phyloP scores from a whole-genome alignment of 1,140 invertebrate species.

The Drosophila ambigua region DNA sequence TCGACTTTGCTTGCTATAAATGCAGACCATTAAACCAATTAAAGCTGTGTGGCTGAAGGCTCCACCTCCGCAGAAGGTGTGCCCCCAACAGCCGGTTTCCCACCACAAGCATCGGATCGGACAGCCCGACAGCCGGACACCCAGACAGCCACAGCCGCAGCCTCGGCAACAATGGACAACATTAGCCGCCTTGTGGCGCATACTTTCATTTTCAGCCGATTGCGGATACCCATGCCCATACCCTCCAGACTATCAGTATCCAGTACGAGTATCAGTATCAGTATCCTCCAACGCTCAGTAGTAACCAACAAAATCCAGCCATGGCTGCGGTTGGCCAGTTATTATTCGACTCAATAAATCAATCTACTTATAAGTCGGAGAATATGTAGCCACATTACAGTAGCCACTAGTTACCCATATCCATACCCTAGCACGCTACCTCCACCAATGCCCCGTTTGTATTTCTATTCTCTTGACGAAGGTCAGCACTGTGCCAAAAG shows the following conservation, averaged over 20 bases:
- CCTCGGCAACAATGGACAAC: slow-evolving; percentile 32
- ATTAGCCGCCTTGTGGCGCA: slow-evolving; percentile 31
- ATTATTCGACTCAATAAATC: slow-evolving; percentile 54
- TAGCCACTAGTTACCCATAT: slow-evolving; percentile 18
- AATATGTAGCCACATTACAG: slow-evolving; percentile 1
- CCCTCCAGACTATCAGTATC: slow-evolving; percentile 1
- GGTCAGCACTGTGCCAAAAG: slow-evolving; percentile 63
- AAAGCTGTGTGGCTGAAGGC: slow-evolving; percentile 65
- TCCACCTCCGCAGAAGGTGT: slow-evolving; percentile 74
- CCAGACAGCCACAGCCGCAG: background rate
- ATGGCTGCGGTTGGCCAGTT: slow-evolving; percentile 33
- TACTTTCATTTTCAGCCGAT: slow-evolving; percentile 67
- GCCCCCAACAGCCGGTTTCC: slow-evolving; percentile 58
- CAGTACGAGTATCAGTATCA: slow-evolving; percentile 45
- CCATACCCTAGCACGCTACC: background rate
- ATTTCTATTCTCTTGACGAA: slow-evolving; percentile 68
- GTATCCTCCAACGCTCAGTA: slow-evolving; percentile 50
- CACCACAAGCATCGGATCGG: slow-evolving; percentile 12
- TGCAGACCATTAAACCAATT: slow-evolving; percentile 72
- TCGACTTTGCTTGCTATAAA: slow-evolving; percentile 49
- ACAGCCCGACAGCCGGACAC: background rate
- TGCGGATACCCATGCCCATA: slow-evolving; percentile 24
- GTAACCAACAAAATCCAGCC: slow-evolving; percentile 8
- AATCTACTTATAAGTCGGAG: slow-evolving; percentile 17
- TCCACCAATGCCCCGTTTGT: background rate